Base-by-base conservation (phyloP, 2,797 vertebrate species). In the Bradypus variegatus region DNA sequence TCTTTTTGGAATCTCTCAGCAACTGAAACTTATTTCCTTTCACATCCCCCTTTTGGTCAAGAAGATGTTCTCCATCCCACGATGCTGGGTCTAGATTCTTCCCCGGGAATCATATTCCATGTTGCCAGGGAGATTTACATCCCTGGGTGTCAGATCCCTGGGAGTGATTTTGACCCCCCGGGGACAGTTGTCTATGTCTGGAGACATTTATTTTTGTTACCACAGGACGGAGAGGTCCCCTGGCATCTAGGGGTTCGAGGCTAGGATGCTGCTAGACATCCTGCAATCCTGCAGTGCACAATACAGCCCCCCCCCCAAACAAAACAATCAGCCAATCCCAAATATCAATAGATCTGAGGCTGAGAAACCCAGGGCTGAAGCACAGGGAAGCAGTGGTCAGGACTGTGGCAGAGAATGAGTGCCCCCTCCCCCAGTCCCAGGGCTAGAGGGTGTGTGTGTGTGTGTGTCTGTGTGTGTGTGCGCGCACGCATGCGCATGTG, bases 401-500 rank as follows among this genome's bases (percentile, higher is more conserved):
- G 62, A 29, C 12, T 23, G 19, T n/a, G n/a, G 3, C 48, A 41
- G 16, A 77, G 53, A 58, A 58, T 9, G 13, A 14, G 38, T 33
- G 31, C 1, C 4, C 18, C 3, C 3, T 8, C 10, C 41, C 16
- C 6, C 4, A 9, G 76, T 76, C 45, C 31, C 27, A 12, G 64
- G 36, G 19, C 31, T 7, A 3, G 19, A 48, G 41, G 10, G 1
- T 2, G 41, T 3, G 23, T 15, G 1, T 15, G 33, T 9, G 19
- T 2, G 33, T 2, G 1, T 6, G 33, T 9, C 14, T 1, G 33
- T 6, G 6, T 12, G 73, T 6, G 19, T 13, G 2, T 18, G 33
- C 6, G 19, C 2, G 27, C 3, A 2, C 9, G 31, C 65, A 27
- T 1, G 25, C 1, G 2, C 2, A 19, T 64, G 4, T 3, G 31